Evolutionary conservation across 2,888 invertebrate species (phyloP), one percentile per base, ranked within the genome.

Genomic region (Cryptus armator): DNA sequence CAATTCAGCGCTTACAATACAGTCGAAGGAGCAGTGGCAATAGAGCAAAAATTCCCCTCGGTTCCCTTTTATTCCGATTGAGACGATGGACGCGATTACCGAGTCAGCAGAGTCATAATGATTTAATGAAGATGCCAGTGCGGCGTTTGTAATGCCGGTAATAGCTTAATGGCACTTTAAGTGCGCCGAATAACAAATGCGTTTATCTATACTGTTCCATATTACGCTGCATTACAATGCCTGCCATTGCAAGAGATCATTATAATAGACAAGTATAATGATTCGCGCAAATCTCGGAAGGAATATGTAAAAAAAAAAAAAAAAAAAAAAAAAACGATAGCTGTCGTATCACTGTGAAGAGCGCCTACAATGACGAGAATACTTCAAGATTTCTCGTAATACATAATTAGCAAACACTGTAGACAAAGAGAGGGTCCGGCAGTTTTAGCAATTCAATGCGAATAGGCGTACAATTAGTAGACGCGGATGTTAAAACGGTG

Each of bases 61-160:
- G 37, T 37, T 14, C 68, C 48, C n/a, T 29, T 48, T 70, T 29
- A 29, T 48, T 51, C 48, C 68, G 19, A 70, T 48, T 48, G 68
- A 51, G 51, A 70, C 24, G 32, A 64, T 29, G 48, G 62, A 29
- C 32, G 32, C 32, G 37, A 37, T 62, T 32, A 62, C 37, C 71
- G 19, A 53, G 53, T 19, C 24, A 56, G 56, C 71, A 24, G 24
- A 24, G 10, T 72, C 56, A 59, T 59, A 56, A 19, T 43, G 56
- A 72, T 72, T 72, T 72, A 72, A 72, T 72, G 72, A 72, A 72
- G 72, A 72, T 72, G 56, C 59, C 44, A 72, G 72, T 29, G 19
- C 59, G 53, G 19, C 43, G 72, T 59, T 72, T 24, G 59, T 72
- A 59, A 72, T 46, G 44, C 9, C 56, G 59, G 19, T 72, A 72